Evolutionary conservation across 2,113 vertebrate species (phyloP), one percentile per base, ranked within the genome.

Genomic region (Pygoscelis antarcticus): DNA sequence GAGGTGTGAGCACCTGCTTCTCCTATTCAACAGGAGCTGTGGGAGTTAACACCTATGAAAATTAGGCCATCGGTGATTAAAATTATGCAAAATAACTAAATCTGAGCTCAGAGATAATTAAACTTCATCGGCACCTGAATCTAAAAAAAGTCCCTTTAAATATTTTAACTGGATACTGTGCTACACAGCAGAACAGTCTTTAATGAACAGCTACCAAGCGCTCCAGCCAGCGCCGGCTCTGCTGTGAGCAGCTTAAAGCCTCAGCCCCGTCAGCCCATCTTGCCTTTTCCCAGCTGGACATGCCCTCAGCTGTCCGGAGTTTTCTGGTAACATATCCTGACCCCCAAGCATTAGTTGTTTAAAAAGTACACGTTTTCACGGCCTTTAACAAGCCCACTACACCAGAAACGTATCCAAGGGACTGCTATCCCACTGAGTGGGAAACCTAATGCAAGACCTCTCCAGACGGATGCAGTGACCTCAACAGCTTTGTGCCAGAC

Each of bases 11-110:
- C 84, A 92, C 38, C 83, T 81, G 83, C 68, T 87, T 77, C 61
- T 78, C 76, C 71, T 38, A 87, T 38, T 75, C 80, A 92, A 66
- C 0, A 0, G 36, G 62, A 96, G 66, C 52, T 62, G 14, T 9
- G 52, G 81, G 68, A 92, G 49, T 92, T 81, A 88, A 91, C 72
- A 77, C 46, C 83, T 93, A 93, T 0, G 10, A 94, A 96, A 97
- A 96, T 95, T 55, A 90, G 93, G 72, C 89, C 57, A 96, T 55
- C 36, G 2, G 68, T 94, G 87, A 94, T 95, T 96, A 94, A 93
- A 96, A 94, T 95, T 95, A 92, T 91, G 94, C 74, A 96, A 97
- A 95, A 91, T 91, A 96, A 83, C 92, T 83, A 91, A 95, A 91
- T 68, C 78, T 91, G 34, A 95, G 65, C 72, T 83, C 75, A 82